These are phyloP conservation scores for Gambusia affinis DNA, from an alignment of 2,113 vertebrate species.

Conservation along the genomic window DNA sequence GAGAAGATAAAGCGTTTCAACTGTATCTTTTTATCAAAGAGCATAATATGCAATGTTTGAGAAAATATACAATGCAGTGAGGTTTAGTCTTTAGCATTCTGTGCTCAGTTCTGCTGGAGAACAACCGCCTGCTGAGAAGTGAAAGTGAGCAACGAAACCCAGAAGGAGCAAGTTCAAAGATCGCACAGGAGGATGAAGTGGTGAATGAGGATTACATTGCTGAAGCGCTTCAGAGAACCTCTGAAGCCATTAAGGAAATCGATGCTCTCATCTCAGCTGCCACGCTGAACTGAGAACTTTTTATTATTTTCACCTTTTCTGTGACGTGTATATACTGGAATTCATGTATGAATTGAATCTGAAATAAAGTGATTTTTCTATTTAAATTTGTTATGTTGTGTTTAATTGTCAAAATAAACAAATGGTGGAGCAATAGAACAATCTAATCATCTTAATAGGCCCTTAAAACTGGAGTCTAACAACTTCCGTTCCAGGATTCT, in stretches of 20 bases:
- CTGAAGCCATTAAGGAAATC: slow-evolving; percentile 73
- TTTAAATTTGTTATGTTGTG: not conserved
- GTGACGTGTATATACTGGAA: not conserved
- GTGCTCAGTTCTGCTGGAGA: slow-evolving; percentile 74
- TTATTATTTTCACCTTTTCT: not conserved
- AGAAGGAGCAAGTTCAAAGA: slow-evolving; percentile 9
- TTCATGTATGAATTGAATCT: not conserved
- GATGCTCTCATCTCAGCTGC: slow-evolving; percentile 63
- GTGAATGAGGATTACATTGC: slow-evolving; percentile 49
- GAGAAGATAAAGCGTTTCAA: slow-evolving; percentile 79
- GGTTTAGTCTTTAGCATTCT: slow-evolving; percentile 52
- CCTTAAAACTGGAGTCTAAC: no score
- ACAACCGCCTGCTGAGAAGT: slow-evolving; percentile 40
- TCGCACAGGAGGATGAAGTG: not conserved
- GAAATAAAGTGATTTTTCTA: slow-evolving; percentile 3
- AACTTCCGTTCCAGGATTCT: no score
- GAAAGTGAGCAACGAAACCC: slow-evolving; percentile 4
- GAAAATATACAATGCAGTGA: not conserved
- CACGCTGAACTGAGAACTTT: slow-evolving; percentile 5
- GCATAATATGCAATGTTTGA: not conserved
- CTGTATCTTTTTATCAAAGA: slow-evolving; percentile 73
- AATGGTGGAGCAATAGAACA: not conserved
- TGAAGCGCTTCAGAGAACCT: slow-evolving; percentile 72
- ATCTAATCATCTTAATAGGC: no score
- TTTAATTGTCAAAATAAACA: not conserved